phyloP scores from a whole-genome alignment of 1,140 invertebrate genomes.

The Euwallacea fornicatus region DNA sequence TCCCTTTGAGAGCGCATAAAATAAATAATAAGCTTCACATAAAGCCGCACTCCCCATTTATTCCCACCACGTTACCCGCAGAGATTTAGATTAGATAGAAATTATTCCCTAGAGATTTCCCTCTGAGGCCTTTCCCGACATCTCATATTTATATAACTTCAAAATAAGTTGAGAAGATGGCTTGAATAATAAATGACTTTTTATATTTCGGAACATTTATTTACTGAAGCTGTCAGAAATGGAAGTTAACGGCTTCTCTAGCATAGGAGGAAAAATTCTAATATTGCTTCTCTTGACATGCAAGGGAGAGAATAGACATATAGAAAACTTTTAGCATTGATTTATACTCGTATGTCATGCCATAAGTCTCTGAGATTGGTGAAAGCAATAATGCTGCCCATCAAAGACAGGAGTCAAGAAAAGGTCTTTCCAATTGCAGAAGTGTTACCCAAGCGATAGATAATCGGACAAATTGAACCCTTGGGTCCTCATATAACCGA shows the following conservation, averaged over 20 bases:
- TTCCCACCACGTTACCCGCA: slow-evolving; percentile 8
- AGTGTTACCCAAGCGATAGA: neutral
- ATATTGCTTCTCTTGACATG: too few relatives aligned
- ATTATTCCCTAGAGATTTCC: slow-evolving; percentile 9
- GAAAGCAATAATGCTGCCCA: too few relatives aligned
- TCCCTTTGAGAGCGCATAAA: slow-evolving; percentile 3
- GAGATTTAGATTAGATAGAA: slow-evolving; percentile 18
- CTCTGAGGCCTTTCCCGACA: slow-evolving; percentile 3
- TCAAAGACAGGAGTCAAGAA: neutral
- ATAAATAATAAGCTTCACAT: slow-evolving; percentile 9
- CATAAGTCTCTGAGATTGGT: too few relatives aligned
- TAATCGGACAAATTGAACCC: slow-evolving; percentile 12
- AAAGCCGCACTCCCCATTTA: slow-evolving; percentile 6
- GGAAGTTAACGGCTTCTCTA: too few relatives aligned
- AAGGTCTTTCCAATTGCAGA: slow-evolving; percentile 9
- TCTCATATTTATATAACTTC: slow-evolving; percentile 14
- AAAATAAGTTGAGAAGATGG: slow-evolving; percentile 5
- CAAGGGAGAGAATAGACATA: too few relatives aligned
- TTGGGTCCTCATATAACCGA: slow-evolving; percentile 6
- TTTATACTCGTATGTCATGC: too few relatives aligned
- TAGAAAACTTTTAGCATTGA: too few relatives aligned
- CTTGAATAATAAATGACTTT: slow-evolving; percentile 4
- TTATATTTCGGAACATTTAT: slow-evolving; percentile 3
- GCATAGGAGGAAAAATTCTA: too few relatives aligned
- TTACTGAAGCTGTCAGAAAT: neutral